Percentiles rank a stretch among this genome's conserved stretches.
Evolutionary conservation across 92 coral and sea anemone genomes (phyloP).

Genomic region (Actinernus sp.): DNA sequence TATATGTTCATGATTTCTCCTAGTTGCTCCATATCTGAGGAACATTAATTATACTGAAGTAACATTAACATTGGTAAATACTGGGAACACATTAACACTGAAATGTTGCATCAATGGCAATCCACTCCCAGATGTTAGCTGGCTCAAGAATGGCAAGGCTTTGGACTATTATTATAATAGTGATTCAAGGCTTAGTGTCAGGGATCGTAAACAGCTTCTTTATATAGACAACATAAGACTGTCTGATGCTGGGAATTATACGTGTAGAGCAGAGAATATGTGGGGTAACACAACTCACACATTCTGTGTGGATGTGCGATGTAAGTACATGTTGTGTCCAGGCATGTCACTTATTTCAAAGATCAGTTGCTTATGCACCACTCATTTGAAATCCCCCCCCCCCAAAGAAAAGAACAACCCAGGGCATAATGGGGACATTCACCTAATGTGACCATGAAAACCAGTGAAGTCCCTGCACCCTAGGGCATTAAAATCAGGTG

Average conservation of each 20-base stretch:
- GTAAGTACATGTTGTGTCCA: too few relatives aligned
- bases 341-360: too few relatives aligned
- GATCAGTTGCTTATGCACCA: too few relatives aligned
- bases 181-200: neutral
- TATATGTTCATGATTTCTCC: too few relatives aligned
- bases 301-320: neutral
- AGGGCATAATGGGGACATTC: too few relatives aligned
- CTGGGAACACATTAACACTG: neutral
- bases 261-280: neutral
- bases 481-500: too few relatives aligned
- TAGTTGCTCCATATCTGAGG: neutral
- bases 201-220: neutral
- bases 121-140: neutral
- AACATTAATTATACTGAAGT: neutral
- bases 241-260: conserved; percentile 27
- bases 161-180: neutral
- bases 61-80: neutral
- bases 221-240: neutral
- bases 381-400: too few relatives aligned
- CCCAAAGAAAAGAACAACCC: too few relatives aligned
- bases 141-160: neutral
- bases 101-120: neutral
- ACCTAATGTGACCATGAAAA: too few relatives aligned
- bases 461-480: too few relatives aligned
- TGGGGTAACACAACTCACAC: neutral